Evolutionary conservation across 2,797 vertebrate species (phyloP).

Genomic region (Paratrypauchen microcephalus): DNA sequence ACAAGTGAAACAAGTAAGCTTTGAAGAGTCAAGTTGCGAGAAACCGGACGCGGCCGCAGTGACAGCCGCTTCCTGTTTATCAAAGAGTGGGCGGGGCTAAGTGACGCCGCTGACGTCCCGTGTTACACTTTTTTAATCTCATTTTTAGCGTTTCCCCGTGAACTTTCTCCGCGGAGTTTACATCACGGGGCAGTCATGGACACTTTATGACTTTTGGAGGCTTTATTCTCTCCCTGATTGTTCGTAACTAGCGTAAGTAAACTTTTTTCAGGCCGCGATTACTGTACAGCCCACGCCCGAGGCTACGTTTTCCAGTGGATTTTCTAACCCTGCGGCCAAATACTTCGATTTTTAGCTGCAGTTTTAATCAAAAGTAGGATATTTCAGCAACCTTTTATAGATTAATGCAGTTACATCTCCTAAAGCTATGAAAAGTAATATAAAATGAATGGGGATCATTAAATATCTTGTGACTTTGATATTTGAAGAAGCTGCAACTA

Average conservation of each 20-base stretch:
- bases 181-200: not conserved
- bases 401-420: not conserved
- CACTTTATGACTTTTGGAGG: not conserved
- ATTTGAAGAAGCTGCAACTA: not conserved
- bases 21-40: not conserved
- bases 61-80: slow-evolving; percentile 35
- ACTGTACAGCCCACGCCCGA: slow-evolving; percentile 1
- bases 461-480: not conserved
- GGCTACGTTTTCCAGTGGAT: not conserved
- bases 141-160: slow-evolving; percentile 2
- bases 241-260: slow-evolving; percentile 18
- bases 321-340: not conserved
- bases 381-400: not conserved
- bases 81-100: slow-evolving; percentile 36
- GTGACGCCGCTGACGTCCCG: not conserved
- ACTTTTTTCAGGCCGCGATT: not conserved
- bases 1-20: not conserved
- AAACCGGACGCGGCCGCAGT: not conserved
- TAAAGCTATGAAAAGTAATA: not conserved
- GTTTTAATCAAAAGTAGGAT: not conserved
- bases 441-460: not conserved
- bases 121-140: not conserved
- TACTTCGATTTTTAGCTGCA: not conserved
- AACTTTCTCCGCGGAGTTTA: not conserved
- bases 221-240: not conserved